Evolutionary conservation across 2,797 vertebrate genomes (phyloP), one percentile per base, ranked within the genome.

Genomic region (Euthynnus affinis): DNA sequence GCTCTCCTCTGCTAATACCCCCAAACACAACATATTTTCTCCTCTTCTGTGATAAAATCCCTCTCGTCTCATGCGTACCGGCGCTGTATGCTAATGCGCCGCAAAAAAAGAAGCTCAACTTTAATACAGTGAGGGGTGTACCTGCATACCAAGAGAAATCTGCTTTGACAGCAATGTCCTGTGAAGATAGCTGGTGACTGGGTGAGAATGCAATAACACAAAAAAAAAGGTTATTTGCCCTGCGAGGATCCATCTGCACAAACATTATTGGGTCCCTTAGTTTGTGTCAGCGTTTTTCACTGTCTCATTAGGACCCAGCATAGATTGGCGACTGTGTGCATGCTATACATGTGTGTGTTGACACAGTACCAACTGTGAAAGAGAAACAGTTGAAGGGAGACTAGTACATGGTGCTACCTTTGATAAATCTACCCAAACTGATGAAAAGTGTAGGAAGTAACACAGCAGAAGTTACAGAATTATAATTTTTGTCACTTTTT

Each of bases 81-180:
- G 46, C 65, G 4, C 60, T 51, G 76, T 87, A 90, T 89, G 88
- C 81, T 90, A 92, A 92, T 90, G 76, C 10, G 4, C 3, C 2
- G 34, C 64, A 34, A 64, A 76, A 64, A 76, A 84, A 82, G 82
- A n/a, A 79, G 83, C 77, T 74, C 60, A 73, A 62, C 77, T 84
- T 78, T 90, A 90, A 88, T 87, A 76, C 70, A n/a, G 80, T 0
- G 67, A 82, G 74, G 79, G 70, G 64, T 62, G 87, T 23, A 80
- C 65, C 84, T 82, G 86, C 89, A 89, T 78, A 88, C 77, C 80
- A 53, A 80, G 20, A 79, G 60, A 82, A 93, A 90, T 86, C 25
- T 88, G 87, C 90, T 88, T 87, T 91, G 88, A 88, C 89, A 89
- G 90, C 90, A 92, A 56, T 53, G 91, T 86, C 75, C 76, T 84